Base-by-base conservation (phyloP, 2,888 invertebrate species). In the Chrysotoxum bicinctum region DNA sequence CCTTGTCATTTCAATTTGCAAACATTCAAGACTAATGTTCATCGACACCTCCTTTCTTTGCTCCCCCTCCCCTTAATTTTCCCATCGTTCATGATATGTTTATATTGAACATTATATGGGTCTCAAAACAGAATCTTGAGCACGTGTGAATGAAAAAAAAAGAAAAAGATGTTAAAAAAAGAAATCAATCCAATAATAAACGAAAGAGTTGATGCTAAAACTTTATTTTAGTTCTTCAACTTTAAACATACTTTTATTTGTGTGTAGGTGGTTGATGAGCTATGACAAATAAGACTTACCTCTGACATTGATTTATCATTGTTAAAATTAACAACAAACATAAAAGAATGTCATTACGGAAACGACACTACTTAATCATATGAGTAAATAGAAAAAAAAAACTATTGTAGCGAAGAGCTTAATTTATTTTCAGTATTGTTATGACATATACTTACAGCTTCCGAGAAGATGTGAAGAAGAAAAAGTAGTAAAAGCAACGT, bases 201-300 rank as follows among this genome's bases (percentile, higher is more conserved):
- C 70, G 26, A 70, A 70, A 70, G 70, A 77, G 77, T 37, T 70
- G 70, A 40, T 6, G 7, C 37, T 14, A 43, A 62, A 77, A 77
- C 77, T 45, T 30, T 8, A 1, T 23, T 37, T 23, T 7, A 14
- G 5, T 14, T 7, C 1, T 30, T 45, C 30, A 23, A n/a, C 7
- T 14, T 21, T n/a, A 0, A 43, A 43, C 0, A n/a, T 43, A 16
- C 16, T 9, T 16, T 10, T 19, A 19, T 43, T 43, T 9, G 8
- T 40, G 2, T 6, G 5, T 3, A 37, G n/a, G 14, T n/a, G 7
- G 0, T 21, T 45, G 12, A 21, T 21, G 21, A 48, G 8, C n/a
- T n/a, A 1, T 52, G 30, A 52, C 52, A 26, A 52, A 30, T n/a
- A 52, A n/a, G n/a, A n/a, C 2, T 16, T 8, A 30, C 1, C 10